Conservation (phyloP, 2,888 invertebrate species). For the Papilio demoleus region DNA sequence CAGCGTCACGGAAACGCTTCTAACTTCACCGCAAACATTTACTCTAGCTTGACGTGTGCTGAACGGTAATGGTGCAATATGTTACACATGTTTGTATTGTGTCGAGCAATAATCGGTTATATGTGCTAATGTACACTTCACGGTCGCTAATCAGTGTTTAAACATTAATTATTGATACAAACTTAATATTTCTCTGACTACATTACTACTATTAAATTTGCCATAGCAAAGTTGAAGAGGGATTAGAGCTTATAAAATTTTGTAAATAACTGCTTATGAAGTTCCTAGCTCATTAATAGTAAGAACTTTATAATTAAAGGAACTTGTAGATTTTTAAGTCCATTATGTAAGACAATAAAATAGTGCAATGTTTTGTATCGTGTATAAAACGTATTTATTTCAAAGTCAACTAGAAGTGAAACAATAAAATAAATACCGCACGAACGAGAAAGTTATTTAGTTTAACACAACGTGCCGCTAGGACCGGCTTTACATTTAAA, state of each 20-base stretch:
- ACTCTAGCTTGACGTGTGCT: conserved; percentile 63
- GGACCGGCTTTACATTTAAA: conserved; percentile 13
- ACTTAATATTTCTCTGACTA: conserved; percentile 2
- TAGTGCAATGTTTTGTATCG: background rate
- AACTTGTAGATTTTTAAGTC: background rate
- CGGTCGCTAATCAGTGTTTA: conserved; percentile 55
- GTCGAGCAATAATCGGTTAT: conserved; percentile 62
- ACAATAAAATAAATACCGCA: conserved; percentile 17
- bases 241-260: background rate
- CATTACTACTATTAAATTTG: background rate
- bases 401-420: conserved; percentile 14
- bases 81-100: conserved; percentile 70
- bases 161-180: conserved; percentile 41
- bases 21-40: conserved; percentile 69
- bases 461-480: conserved; percentile 19
- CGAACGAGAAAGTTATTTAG: conserved; percentile 20
- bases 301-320: no score
- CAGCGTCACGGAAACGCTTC: conserved; percentile 51
- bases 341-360: background rate
- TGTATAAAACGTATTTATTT: conserved; percentile 15
- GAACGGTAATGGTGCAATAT: conserved; percentile 69
- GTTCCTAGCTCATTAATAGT: no score
- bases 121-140: conserved; percentile 60
- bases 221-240: conserved; percentile 6
- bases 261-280: no score